phyloP scores from a whole-genome alignment of 2,113 vertebrate species.

The Cryptomyrus ogoouensis region DNA sequence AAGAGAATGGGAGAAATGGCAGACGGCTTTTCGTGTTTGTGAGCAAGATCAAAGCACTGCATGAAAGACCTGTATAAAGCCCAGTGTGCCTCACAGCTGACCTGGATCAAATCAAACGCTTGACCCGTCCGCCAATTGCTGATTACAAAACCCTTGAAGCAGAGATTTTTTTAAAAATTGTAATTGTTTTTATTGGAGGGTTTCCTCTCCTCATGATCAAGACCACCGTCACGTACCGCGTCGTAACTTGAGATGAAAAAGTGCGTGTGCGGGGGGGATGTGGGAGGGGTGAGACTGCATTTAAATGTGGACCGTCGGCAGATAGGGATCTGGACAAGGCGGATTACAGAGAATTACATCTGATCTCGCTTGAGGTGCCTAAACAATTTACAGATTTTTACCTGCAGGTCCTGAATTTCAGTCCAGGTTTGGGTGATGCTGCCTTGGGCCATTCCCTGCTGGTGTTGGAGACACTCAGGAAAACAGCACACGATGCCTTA shows the following conservation, averaged over 20 bases:
- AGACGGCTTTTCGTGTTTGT: background rate
- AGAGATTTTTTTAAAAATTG: conserved; percentile 18
- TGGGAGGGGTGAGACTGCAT: conserved; percentile 22
- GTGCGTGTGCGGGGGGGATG: background rate
- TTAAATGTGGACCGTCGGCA: conserved; percentile 1
- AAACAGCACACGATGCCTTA: background rate
- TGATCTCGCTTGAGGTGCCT: conserved; percentile 3
- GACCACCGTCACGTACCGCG: conserved; percentile 13
- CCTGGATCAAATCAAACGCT: conserved; percentile 21
- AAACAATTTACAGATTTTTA: background rate
- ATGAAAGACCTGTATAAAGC: conserved; percentile 19
- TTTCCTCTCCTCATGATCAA: background rate
- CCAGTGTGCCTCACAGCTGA: conserved; percentile 24
- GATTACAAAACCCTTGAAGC: conserved; percentile 26
- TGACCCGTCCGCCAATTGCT: background rate
- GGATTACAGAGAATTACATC: conserved; percentile 3
- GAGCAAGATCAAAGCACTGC: background rate
- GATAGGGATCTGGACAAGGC: conserved; percentile 2
- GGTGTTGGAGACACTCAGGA: background rate
- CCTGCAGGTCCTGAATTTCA: background rate
- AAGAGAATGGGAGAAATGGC: background rate
- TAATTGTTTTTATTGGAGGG: conserved; percentile 11
- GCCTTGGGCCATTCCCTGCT: background rate
- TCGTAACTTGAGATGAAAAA: conserved; percentile 18
- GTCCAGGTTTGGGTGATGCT: background rate